These are phyloP conservation scores for Zaprionus nigranus DNA, from an alignment of 1,140 invertebrate genomes.

Conservation along the genomic window DNA sequence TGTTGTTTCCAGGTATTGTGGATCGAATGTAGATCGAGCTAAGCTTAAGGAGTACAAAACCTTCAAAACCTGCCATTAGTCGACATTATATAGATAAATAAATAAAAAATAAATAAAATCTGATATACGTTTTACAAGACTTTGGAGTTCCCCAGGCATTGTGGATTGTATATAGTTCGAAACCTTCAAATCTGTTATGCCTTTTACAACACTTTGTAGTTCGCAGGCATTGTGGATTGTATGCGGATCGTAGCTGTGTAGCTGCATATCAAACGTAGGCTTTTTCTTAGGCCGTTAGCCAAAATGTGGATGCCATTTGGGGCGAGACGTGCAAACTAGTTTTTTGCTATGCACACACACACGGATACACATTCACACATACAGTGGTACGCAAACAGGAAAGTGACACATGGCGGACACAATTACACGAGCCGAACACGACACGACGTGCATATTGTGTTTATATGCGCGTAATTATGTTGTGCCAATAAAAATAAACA, in stretches of 20 bases:
- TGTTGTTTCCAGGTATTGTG: too few species aligned
- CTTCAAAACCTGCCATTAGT: too few species aligned
- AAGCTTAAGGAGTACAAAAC: too few species aligned
- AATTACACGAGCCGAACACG: constrained; percentile 46
- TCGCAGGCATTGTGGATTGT: neutral
- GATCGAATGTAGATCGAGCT: too few species aligned
- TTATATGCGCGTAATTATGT: constrained; percentile 56
- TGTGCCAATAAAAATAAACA: constrained; percentile 69
- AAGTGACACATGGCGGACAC: constrained; percentile 61
- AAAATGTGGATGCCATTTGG: constrained; percentile 11
- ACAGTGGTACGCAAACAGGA: constrained; percentile 33
- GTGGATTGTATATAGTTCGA: too few species aligned
- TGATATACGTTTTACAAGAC: too few species aligned
- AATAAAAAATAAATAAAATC: too few species aligned
- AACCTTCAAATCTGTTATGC: neutral
- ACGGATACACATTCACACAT: neutral
- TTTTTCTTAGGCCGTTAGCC: constrained; percentile 14
- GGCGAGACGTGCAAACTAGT: constrained; percentile 49
- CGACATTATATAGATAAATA: too few species aligned
- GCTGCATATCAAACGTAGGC: neutral
- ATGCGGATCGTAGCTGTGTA: neutral
- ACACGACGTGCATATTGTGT: constrained; percentile 43
- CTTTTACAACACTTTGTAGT: neutral
- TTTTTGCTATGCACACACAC: constrained; percentile 8
- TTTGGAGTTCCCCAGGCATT: too few species aligned